Conservation (phyloP, 2,888 invertebrate genomes). For the Tiliacea citrago region DNA sequence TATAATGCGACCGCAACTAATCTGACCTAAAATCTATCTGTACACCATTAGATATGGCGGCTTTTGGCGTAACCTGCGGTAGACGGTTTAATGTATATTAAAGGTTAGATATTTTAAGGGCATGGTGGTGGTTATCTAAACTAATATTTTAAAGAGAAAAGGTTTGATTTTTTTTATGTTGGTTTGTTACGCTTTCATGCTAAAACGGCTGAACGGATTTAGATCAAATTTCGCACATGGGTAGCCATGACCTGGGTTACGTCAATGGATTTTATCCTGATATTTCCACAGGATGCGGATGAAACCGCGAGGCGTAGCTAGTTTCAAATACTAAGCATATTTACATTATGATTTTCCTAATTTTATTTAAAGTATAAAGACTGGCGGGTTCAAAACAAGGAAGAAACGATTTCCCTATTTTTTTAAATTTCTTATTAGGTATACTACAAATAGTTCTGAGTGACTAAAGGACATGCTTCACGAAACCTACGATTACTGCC, state of each 20-base stretch:
- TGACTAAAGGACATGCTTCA: constrained; percentile 19
- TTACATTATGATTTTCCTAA: neutral
- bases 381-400: no score
- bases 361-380: neutral
- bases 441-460: neutral
- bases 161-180: no score
- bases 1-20: constrained; percentile 49
- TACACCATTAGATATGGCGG: constrained; percentile 40
- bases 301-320: no score
- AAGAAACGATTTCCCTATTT: neutral
- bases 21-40: constrained; percentile 50
- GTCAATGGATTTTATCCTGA: no score
- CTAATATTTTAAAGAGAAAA: no score
- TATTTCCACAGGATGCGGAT: no score
- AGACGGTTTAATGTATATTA: constrained; percentile 17
- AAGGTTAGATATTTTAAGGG: neutral
- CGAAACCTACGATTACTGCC: neutral
- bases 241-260: no score
- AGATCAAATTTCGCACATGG: no score
- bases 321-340: neutral
- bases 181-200: no score
- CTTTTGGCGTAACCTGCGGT: constrained; percentile 29
- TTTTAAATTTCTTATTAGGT: neutral
- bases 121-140: neutral
- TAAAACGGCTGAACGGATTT: no score